Evolutionary conservation across 2,888 invertebrate species (phyloP).

Genomic region (Eupeodes latifasciatus): DNA sequence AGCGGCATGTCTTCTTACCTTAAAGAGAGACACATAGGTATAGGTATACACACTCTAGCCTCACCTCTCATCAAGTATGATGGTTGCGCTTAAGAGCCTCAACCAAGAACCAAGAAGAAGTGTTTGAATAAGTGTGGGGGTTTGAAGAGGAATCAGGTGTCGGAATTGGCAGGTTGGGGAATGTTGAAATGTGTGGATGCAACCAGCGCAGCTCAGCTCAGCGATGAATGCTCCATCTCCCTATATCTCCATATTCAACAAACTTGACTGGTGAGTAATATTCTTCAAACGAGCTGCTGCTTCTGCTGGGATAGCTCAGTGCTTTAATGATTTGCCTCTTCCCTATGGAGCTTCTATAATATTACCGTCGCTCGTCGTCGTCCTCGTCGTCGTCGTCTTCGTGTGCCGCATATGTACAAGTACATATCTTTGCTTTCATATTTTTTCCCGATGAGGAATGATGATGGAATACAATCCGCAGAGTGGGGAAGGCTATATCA

Average conservation of each 20-base stretch:
- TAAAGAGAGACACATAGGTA: background rate
- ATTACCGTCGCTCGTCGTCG: background rate
- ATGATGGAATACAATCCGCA: conserved; percentile 12
- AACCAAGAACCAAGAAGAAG: conserved; percentile 1
- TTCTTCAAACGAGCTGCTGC: conserved; percentile 51
- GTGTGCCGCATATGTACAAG: background rate
- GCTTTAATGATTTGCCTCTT: conserved; percentile 58
- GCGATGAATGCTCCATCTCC: conserved; percentile 40
- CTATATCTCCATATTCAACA: conserved; percentile 26
- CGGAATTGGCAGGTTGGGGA: conserved; percentile 74
- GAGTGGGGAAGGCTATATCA: background rate
- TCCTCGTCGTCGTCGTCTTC: conserved; percentile 5
- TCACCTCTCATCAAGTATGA: conserved; percentile 41
- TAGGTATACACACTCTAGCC: conserved; percentile 12
- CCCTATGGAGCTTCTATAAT: conserved; percentile 12
- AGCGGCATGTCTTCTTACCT: background rate
- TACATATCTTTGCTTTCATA: conserved; percentile 56
- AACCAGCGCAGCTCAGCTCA: conserved; percentile 1
- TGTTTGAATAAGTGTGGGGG: conserved; percentile 55
- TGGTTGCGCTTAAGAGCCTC: conserved; percentile 50
- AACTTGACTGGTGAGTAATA: conserved; percentile 55
- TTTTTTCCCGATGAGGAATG: conserved; percentile 54
- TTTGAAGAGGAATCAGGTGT: conserved; percentile 73
- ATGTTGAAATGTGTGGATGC: conserved; percentile 63
- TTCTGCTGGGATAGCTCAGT: conserved; percentile 7